Conservation (phyloP, 2,113 vertebrate species). For the Percina caprodes region DNA sequence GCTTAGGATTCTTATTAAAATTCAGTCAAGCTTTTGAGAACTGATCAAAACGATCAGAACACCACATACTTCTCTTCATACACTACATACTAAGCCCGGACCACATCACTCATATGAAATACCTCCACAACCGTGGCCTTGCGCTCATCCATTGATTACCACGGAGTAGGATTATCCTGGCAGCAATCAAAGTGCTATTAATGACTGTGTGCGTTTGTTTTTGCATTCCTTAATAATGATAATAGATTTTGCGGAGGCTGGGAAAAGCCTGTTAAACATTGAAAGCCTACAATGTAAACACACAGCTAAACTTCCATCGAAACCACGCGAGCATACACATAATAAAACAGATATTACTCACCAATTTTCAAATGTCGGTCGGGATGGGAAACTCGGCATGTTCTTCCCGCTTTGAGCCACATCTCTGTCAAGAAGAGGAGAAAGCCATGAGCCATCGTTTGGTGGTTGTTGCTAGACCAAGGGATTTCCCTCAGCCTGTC, state of each 20-base stretch:
- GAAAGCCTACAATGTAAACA: slow-evolving; percentile 30
- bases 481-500: slow-evolving; percentile 27
- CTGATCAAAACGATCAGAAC: slow-evolving; percentile 28
- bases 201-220: slow-evolving; percentile 14
- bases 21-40: not conserved
- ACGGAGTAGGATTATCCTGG: slow-evolving; percentile 39
- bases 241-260: not conserved
- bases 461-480: slow-evolving; percentile 21
- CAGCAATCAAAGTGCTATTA: slow-evolving; percentile 42
- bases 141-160: slow-evolving; percentile 42
- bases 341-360: slow-evolving; percentile 72
- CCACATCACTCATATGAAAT: slow-evolving; percentile 61
- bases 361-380: slow-evolving; percentile 49
- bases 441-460: slow-evolving; percentile 54
- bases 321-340: slow-evolving; percentile 2
- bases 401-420: slow-evolving; percentile 43
- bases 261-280: slow-evolving; percentile 21
- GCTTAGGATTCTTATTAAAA: not conserved
- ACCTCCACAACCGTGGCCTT: slow-evolving; percentile 61
- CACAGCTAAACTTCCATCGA: slow-evolving; percentile 1
- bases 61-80: slow-evolving; percentile 39
- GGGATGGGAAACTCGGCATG: slow-evolving; percentile 21
- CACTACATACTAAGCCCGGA: slow-evolving; percentile 23
- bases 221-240: slow-evolving; percentile 26
- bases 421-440: slow-evolving; percentile 66